Percentiles rank a stretch among this genome's conserved stretches.
These are phyloP conservation scores for Otus sunia DNA, from an alignment of 2,113 vertebrate species.

Conservation along the genomic window DNA sequence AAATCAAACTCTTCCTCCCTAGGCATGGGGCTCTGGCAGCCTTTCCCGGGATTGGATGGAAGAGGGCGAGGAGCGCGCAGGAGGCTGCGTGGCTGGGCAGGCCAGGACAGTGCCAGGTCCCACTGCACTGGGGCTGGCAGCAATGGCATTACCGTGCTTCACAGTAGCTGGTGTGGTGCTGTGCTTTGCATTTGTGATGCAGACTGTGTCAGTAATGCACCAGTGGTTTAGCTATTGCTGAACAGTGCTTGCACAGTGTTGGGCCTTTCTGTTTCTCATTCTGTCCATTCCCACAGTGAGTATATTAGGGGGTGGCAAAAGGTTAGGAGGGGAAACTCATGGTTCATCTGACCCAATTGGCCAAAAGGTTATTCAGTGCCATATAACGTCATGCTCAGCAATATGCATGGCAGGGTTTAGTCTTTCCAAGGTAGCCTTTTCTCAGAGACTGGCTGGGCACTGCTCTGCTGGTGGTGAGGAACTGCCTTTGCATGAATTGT, in stretches of 20 bases:
- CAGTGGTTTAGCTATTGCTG: background rate
- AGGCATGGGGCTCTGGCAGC: background rate
- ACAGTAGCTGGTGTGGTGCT: fast-evolving
- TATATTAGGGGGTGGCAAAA: background rate
- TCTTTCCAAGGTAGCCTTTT: background rate
- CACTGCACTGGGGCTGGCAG: background rate
- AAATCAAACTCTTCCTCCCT: background rate
- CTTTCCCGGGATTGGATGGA: background rate
- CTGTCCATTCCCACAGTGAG: fast-evolving
- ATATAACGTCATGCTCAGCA: background rate
- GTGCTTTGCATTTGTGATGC: background rate
- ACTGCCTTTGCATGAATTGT: background rate
- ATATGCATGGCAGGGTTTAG: background rate
- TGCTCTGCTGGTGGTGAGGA: background rate
- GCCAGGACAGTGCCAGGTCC: background rate
- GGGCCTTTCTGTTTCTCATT: background rate
- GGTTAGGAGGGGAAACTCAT: background rate
- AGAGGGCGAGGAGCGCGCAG: background rate
- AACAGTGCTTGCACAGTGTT: background rate
- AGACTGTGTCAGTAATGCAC: background rate
- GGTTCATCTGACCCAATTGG: background rate
- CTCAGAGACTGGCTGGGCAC: background rate
- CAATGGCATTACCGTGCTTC: background rate
- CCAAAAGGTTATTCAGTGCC: background rate
- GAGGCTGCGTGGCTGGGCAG: background rate